Evolutionary conservation across 2,113 vertebrate genomes (phyloP), one percentile per base, ranked within the genome.

Genomic region (Ictalurus punctatus): DNA sequence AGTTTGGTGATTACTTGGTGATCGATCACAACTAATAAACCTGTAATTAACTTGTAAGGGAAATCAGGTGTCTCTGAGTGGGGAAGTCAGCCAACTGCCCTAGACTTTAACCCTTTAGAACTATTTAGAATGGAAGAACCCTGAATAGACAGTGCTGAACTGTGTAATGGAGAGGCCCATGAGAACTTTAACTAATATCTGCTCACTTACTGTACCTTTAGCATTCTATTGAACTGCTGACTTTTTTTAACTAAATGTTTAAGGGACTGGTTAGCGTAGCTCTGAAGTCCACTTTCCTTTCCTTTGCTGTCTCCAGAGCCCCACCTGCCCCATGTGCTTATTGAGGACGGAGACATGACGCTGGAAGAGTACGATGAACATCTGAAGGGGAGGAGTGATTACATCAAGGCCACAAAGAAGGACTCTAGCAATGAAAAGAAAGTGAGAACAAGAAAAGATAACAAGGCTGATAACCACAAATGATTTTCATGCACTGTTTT

Each of bases 311-410:
- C 87, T 88, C 44, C 90, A 99, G 98, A 99, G 91, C 98, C 97
- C 79, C 97, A 98, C 91, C 90, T 96, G 93, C 98, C 98, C 1
- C 97, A 98, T 0, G 52, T 98, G 89, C 95, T 98, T 86, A 95
- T 97, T 69, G 98, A 99, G 91, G 97, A 96, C 0, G 98, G 98
- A 40, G 97, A 98, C 93, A 98, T 99, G 98, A 97, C 94, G 1
- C 94, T 95, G 21, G 95, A 95, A 30, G 97, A 98, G 91, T 99
- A 98, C 0, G 96, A 98, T 1, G 97, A 96, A 58, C 96, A 97
- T 92, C 93, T 99, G 90, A 97, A 96, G 78, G 96, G 97, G 65
- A 96, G 96, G 87, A 96, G 94, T 0, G 97, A 98, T 86, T 98
- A 98, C 94, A 97, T 98, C 90, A 97, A 96, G 93, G 97, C 96